phyloP scores from a whole-genome alignment of 2,888 invertebrate genomes.

The Meandrusa payeni region DNA sequence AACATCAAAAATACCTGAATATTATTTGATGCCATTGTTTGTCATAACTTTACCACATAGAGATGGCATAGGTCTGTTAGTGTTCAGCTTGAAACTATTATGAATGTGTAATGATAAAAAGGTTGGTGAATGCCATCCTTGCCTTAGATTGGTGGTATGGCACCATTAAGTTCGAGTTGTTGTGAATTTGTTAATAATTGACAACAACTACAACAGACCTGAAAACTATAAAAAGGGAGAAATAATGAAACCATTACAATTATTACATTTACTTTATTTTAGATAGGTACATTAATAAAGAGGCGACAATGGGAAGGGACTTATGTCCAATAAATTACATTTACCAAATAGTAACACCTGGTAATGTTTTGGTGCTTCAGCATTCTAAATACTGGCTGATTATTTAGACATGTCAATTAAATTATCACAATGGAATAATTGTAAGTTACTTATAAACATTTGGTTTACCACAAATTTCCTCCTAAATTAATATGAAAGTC shows the following conservation, averaged over 20 bases:
- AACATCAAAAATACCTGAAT: too few relatives aligned
- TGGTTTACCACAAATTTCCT: slow-evolving; percentile 64
- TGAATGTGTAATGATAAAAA: too few relatives aligned
- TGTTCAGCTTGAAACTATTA: too few relatives aligned
- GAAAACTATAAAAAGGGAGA: too few relatives aligned
- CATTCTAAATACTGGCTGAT: slow-evolving; percentile 59
- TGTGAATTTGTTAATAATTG: too few relatives aligned
- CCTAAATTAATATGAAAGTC: slow-evolving; percentile 31
- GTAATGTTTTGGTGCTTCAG: slow-evolving; percentile 47
- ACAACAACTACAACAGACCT: too few relatives aligned
- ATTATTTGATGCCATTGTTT: too few relatives aligned
- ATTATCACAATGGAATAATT: slow-evolving; percentile 74
- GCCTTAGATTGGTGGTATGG: too few relatives aligned
- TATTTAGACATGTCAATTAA: slow-evolving; percentile 57
- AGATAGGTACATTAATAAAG: slow-evolving; percentile 57
- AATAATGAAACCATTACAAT: slow-evolving; percentile 38
- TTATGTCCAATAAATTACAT: slow-evolving; percentile 60
- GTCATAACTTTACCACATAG: too few relatives aligned
- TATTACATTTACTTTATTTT: slow-evolving; percentile 66
- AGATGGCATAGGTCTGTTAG: too few relatives aligned
- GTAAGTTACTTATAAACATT: slow-evolving; percentile 65
- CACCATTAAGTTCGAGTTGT: too few relatives aligned
- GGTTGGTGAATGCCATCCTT: too few relatives aligned
- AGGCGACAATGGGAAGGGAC: slow-evolving; percentile 54
- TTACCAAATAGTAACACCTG: slow-evolving; percentile 54